Conservation (phyloP, 2,888 invertebrate genomes). For the Campoplex capitator region DNA sequence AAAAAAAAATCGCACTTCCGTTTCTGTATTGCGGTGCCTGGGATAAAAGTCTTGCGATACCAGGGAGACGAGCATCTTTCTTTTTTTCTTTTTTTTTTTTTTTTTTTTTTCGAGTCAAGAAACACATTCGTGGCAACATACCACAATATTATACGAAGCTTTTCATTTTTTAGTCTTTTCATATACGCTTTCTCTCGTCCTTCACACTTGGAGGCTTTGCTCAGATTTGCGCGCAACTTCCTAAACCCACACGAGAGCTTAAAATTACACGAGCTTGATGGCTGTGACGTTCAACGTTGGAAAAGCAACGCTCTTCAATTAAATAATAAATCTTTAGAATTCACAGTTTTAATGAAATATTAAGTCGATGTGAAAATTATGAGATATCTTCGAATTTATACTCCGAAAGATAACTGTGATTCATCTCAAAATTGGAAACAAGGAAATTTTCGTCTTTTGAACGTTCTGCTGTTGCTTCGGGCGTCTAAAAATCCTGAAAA, state of each 20-base stretch:
- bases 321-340: neutral
- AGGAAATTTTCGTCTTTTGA: neutral
- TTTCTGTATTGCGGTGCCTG: neutral
- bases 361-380: neutral
- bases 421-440: neutral
- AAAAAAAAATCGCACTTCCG: neutral
- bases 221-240: neutral
- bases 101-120: neutral
- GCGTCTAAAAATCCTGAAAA: neutral
- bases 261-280: neutral
- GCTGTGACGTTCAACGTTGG: neutral
- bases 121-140: neutral
- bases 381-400: neutral
- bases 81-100: too few relatives aligned
- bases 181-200: neutral
- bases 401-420: neutral
- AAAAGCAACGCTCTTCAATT: neutral
- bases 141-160: neutral
- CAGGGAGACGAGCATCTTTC: neutral
- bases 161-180: conserved; percentile 7
- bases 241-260: neutral
- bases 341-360: neutral
- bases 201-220: conserved; percentile 1
- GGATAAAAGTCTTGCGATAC: neutral
- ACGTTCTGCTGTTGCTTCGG: neutral